Conservation (phyloP, 2,888 invertebrate species). For the Caenorhabditis drosophilae region DNA sequence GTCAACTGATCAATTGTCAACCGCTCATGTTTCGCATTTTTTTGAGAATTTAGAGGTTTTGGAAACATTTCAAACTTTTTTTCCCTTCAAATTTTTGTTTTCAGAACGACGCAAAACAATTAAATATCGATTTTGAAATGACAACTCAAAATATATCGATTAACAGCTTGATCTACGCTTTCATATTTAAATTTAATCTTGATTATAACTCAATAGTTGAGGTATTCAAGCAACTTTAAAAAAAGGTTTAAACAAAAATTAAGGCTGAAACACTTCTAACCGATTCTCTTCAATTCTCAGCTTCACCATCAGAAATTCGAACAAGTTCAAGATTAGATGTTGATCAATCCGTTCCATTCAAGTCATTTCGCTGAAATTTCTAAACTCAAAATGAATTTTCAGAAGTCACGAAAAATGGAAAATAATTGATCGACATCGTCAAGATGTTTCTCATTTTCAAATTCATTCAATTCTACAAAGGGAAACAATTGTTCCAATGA, state of each 20-base stretch:
- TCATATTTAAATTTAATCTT: conserved; percentile 10
- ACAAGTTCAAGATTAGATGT: conserved; percentile 18
- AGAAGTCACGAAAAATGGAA: neutral
- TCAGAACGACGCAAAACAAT: neutral
- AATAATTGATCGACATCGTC: conserved; percentile 14
- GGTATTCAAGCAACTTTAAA: conserved; percentile 3
- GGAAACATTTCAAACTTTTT: no score
- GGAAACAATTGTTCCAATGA: conserved; percentile 7
- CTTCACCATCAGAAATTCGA: conserved; percentile 10
- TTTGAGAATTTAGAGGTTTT: no score
- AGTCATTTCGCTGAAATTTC: neutral
- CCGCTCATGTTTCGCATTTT: conserved; percentile 18
- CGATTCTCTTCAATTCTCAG: conserved; percentile 12
- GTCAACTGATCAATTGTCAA: conserved; percentile 14
- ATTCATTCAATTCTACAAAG: conserved; percentile 18
- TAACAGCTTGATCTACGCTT: conserved; percentile 15
- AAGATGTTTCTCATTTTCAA: conserved; percentile 20
- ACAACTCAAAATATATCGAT: conserved; percentile 19
- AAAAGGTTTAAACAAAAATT: neutral
- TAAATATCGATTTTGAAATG: conserved; percentile 16
- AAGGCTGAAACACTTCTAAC: conserved; percentile 19
- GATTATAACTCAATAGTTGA: conserved; percentile 28
- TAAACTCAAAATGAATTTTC: neutral
- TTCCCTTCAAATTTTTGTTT: neutral
- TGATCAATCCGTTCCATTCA: conserved; percentile 25